phyloP scores from a whole-genome alignment of 1,140 invertebrate genomes.

The Drosophila littoralis region DNA sequence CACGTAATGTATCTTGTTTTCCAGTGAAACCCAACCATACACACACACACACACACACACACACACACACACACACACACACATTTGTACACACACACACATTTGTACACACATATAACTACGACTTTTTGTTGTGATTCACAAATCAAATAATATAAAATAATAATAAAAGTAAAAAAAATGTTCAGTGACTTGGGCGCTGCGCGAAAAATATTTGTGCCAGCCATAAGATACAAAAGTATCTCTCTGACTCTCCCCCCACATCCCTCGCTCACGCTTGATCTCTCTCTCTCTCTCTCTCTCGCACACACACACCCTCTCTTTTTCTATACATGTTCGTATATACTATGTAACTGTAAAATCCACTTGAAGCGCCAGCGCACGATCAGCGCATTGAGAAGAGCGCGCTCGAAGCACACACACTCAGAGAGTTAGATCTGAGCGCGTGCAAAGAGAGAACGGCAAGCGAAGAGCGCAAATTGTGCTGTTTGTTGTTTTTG shows the following conservation, averaged over 20 bases:
- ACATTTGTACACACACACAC: not conserved
- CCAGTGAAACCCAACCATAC: slow-evolving; percentile 58
- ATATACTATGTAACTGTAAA: slow-evolving; percentile 77
- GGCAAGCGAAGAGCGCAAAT: slow-evolving; percentile 14
- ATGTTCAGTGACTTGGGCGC: slow-evolving; percentile 51
- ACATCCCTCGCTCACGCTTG: not conserved
- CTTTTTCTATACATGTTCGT: slow-evolving; percentile 7
- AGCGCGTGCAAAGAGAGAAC: slow-evolving; percentile 8
- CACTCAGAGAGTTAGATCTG: slow-evolving; percentile 29
- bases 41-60: slow-evolving; percentile 37
- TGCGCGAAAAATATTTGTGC: slow-evolving; percentile 78
- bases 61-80: slow-evolving; percentile 8
- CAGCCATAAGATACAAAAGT: slow-evolving; percentile 71
- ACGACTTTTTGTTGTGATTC: slow-evolving; percentile 65
- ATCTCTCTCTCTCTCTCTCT: slow-evolving; percentile 4
- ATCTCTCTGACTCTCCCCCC: slow-evolving; percentile 33
- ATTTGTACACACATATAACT: slow-evolving; percentile 23
- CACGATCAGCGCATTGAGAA: slow-evolving; percentile 52
- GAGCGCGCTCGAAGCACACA: slow-evolving; percentile 19
- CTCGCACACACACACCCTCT: slow-evolving; percentile 6
- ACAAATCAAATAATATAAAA: slow-evolving; percentile 79
- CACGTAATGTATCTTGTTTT: slow-evolving; percentile 69
- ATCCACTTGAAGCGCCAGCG: slow-evolving; percentile 69
- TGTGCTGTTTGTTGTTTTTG: slow-evolving; percentile 27
- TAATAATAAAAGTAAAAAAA: slow-evolving; percentile 65